Base-by-base conservation (phyloP, 2,113 vertebrate species). In the Saccopteryx leptura region DNA sequence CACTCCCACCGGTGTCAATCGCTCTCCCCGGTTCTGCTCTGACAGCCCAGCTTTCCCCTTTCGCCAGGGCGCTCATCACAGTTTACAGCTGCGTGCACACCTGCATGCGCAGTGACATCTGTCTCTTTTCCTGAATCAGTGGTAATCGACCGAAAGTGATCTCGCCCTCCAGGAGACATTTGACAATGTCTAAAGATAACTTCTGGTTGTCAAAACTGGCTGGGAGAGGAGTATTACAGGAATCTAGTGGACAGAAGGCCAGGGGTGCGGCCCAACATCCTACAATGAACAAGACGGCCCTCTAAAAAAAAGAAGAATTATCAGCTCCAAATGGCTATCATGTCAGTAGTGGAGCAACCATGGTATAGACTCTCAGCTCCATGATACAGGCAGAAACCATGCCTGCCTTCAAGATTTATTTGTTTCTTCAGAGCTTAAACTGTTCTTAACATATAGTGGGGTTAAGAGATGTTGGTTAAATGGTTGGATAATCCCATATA, bases 401-500 rank as follows among this genome's bases (percentile, higher is more conserved):
- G 4, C 1, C 58, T 65, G 2, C 71, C 46, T 74, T 82, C 58
- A 87, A 61, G 13, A 48, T 72, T 88, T 15, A 39, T 39, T 4
- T 61, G 1, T 61, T 85, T 94, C 56, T 28, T 39, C 24, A 61
- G 15, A 7, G 5, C 5, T 14, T 60, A 39, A 2, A 63, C 5
- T 61, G 76, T 66, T 3, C 48, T 78, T 84, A 65, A 46, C 28
- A 7, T 33, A 4, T 5, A 72, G 4, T 18, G 12, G 21, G 11
- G 15, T 91, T 93, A 50, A 82, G 21, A 66, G 9, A 46, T 93
- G 13, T 21, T 74, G 61, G 79, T 91, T 60, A 68, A 87, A 65
- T 52, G 24, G 60, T 23, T 79, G 39, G 7, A 17, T 69, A n/a
- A 89, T 31, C 9, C 50, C 19, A 72, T 72, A 7, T 8, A 23